A percentile compares a stretch with the other conserved stretches of the same genome.
Evolutionary conservation across 2,113 vertebrate species (phyloP).

Genomic region (Cyphomyrus discorhynchus): DNA sequence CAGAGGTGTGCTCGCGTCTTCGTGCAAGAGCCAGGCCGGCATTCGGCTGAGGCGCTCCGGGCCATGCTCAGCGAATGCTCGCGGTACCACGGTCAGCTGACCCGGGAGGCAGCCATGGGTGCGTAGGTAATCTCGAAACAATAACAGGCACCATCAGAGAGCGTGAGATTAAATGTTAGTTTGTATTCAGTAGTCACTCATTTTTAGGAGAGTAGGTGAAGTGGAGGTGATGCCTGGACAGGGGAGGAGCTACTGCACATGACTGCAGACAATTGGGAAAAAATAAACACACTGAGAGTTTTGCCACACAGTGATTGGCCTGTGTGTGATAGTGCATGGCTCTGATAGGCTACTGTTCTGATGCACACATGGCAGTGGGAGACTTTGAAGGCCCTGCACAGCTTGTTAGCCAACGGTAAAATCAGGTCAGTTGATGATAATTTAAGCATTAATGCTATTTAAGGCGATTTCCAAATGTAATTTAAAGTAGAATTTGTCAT

Average conservation of each 20-base stretch:
- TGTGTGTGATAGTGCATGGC: too few species aligned
- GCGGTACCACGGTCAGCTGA: slow-evolving; percentile 81
- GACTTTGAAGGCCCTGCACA: not conserved
- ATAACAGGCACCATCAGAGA: not conserved
- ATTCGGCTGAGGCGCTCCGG: slow-evolving; percentile 64
- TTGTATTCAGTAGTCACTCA: not conserved
- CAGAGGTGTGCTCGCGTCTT: slow-evolving; percentile 79
- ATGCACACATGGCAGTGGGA: not conserved
- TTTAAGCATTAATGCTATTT: too few species aligned
- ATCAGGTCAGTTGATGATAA: not conserved
- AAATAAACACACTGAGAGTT: not conserved
- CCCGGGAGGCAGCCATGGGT: slow-evolving; percentile 95
- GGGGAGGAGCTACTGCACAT: not conserved
- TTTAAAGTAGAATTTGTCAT: too few species aligned
- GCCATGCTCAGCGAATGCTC: slow-evolving; percentile 76
- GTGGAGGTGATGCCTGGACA: not conserved
- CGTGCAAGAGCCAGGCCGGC: slow-evolving; percentile 58
- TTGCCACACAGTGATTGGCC: not conserved
- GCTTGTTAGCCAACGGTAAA: not conserved
- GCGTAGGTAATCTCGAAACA: slow-evolving; percentile 32
- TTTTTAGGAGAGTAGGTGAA: not conserved
- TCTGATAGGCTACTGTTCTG: too few species aligned
- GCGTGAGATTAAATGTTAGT: not conserved
- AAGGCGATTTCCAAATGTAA: too few species aligned
- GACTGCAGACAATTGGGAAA: not conserved